These are phyloP conservation scores for Harpagifer antarcticus DNA, from an alignment of 2,797 vertebrate genomes.

Conservation along the genomic window DNA sequence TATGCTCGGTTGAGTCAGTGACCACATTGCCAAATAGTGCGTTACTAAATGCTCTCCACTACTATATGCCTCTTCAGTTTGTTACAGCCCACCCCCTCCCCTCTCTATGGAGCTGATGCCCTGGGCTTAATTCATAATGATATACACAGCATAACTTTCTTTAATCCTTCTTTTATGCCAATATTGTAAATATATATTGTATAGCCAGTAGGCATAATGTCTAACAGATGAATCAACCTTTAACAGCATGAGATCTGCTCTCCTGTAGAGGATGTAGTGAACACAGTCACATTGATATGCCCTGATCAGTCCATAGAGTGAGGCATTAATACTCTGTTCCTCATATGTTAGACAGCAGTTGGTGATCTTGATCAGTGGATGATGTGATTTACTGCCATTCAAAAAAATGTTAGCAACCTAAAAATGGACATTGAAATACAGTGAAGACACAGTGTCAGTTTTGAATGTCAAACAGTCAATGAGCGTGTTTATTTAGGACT, in stretches of 20 bases:
- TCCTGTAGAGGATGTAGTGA: too few relatives aligned
- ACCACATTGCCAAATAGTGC: slow-evolving; percentile 80
- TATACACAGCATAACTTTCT: slow-evolving; percentile 4
- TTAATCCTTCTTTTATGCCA: background rate
- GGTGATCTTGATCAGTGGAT: background rate
- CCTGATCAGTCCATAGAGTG: background rate
- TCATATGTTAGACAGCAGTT: background rate
- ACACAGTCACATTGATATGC: slow-evolving; percentile 1
- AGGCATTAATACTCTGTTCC: background rate
- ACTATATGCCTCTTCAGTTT: slow-evolving; percentile 45
- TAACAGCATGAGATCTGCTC: background rate
- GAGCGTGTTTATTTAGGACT: background rate
- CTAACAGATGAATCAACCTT: background rate
- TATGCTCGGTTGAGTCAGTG: slow-evolving; percentile 46
- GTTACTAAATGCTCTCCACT: slow-evolving; percentile 67
- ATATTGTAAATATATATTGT: background rate
- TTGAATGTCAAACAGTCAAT: background rate
- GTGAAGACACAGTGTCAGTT: background rate
- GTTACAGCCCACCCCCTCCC: slow-evolving; percentile 14
- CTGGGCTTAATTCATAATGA: slow-evolving; percentile 25
- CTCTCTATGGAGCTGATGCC: slow-evolving; percentile 15
- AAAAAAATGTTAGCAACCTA: background rate
- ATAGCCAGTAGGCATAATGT: background rate
- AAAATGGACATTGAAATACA: background rate
- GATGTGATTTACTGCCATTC: background rate